Evolutionary conservation across 2,113 vertebrate species (phyloP).

Genomic region (Vulpes vulpes): DNA sequence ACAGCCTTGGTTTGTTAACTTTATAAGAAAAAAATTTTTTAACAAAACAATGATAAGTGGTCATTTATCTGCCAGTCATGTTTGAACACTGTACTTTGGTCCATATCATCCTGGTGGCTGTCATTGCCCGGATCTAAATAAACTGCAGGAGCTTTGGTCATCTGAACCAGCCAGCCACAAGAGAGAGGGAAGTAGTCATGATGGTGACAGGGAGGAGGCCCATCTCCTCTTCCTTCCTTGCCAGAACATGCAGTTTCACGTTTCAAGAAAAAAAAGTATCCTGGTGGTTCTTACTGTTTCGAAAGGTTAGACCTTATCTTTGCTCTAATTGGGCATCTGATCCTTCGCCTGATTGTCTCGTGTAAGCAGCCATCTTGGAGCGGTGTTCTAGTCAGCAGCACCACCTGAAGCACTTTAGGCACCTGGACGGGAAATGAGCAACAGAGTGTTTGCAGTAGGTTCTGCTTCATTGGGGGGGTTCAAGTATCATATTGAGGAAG

Average conservation of each 20-base stretch:
- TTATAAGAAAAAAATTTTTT: constrained; percentile 85
- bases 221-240: constrained; percentile 75
- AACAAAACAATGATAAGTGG: constrained; percentile 79
- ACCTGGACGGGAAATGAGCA: constrained; percentile 73
- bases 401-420: constrained; percentile 77
- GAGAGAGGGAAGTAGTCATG: constrained; percentile 23
- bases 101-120: constrained; percentile 67
- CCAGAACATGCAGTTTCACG: constrained; percentile 69
- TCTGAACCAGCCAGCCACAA: constrained; percentile 70
- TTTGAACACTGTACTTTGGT: constrained; percentile 80
- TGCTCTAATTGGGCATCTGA: not conserved
- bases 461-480: not conserved
- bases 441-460: constrained; percentile 64
- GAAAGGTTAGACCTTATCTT: constrained; percentile 81
- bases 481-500: not conserved
- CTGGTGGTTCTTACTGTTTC: constrained; percentile 82
- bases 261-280: constrained; percentile 70
- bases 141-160: constrained; percentile 58
- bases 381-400: constrained; percentile 74
- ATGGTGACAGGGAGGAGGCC: not conserved
- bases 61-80: constrained; percentile 77
- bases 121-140: constrained; percentile 64
- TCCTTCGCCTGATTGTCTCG: constrained; percentile 42
- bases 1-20: constrained; percentile 89
- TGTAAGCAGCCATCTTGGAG: constrained; percentile 45